phyloP scores from a whole-genome alignment of 1,140 invertebrate species.

The Lordiphosa collinella region DNA sequence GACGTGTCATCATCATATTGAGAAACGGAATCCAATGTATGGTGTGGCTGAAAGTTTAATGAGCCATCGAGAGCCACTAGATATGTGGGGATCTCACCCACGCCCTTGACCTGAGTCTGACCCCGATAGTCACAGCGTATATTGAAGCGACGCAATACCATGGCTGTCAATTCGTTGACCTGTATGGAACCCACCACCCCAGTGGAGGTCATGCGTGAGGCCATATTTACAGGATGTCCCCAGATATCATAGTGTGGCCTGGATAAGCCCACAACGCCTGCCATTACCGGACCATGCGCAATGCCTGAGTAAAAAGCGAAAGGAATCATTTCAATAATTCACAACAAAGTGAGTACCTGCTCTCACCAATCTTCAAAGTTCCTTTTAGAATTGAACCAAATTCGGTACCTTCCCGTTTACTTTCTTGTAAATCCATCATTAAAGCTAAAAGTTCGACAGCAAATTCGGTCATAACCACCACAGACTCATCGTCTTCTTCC shows the following conservation, averaged over 20 bases:
- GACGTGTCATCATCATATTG: no score
- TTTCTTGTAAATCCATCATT: slow-evolving; percentile 18
- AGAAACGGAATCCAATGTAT: not conserved
- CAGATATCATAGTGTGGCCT: slow-evolving; percentile 92
- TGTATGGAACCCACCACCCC: slow-evolving; percentile 88
- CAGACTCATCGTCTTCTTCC: slow-evolving; percentile 7
- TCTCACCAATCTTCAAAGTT: slow-evolving; percentile 28
- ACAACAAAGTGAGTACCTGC: no score
- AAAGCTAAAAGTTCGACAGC: slow-evolving; percentile 31
- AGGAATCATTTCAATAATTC: no score
- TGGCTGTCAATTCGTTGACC: slow-evolving; percentile 86
- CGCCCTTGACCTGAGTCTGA: slow-evolving; percentile 86
- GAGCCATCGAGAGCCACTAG: slow-evolving; percentile 84
- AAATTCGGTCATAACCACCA: slow-evolving; percentile 28
- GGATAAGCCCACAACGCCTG: slow-evolving; percentile 92
- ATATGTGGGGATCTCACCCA: slow-evolving; percentile 85
- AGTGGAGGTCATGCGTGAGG: slow-evolving; percentile 92
- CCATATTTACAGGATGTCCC: slow-evolving; percentile 96
- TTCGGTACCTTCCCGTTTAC: slow-evolving; percentile 6
- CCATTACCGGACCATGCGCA: slow-evolving; percentile 89
- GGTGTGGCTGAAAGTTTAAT: slow-evolving; percentile 77
- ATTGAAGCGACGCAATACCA: slow-evolving; percentile 84
- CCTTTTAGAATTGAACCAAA: slow-evolving; percentile 8
- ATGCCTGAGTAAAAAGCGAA: slow-evolving; percentile 81
- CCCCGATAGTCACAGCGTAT: slow-evolving; percentile 85